Evolutionary conservation across 2,113 vertebrate genomes (phyloP).

Genomic region (Grus americana): DNA sequence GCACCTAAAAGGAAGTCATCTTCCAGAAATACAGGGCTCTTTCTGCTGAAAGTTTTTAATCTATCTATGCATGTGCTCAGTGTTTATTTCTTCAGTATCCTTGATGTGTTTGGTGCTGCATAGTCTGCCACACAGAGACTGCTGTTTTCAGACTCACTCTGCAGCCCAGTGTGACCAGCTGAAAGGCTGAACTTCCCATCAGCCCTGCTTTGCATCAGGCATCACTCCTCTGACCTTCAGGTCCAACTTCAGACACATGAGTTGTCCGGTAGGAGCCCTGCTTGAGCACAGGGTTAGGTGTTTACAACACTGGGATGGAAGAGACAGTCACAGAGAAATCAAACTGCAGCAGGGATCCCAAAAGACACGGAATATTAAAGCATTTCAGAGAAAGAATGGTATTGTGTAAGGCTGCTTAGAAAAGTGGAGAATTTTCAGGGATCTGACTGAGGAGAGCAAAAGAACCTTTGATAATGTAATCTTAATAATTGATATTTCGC

Average conservation of each 20-base stretch:
- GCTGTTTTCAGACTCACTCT: neutral
- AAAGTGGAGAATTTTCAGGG: constrained; percentile 6
- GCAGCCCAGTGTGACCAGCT: neutral
- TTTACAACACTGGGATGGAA: neutral
- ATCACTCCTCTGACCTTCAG: neutral
- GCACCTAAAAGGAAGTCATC: neutral
- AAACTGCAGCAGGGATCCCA: neutral
- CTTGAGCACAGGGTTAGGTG: neutral
- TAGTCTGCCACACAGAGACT: neutral
- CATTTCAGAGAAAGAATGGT: neutral
- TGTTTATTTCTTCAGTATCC: neutral
- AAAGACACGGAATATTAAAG: neutral
- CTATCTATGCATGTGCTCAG: neutral
- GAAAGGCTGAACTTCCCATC: neutral
- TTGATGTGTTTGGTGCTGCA: neutral
- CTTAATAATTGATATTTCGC: constrained; percentile 44
- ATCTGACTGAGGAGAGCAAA: constrained; percentile 10
- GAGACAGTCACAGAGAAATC: neutral
- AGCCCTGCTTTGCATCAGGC: neutral
- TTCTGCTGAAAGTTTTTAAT: neutral
- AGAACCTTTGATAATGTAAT: constrained; percentile 32
- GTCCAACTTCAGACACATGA: neutral
- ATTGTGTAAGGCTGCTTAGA: neutral
- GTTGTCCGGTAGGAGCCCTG: neutral
- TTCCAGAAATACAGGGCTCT: neutral